phyloP scores from a whole-genome alignment of 2,797 vertebrate genomes.

The Todus mexicanus region DNA sequence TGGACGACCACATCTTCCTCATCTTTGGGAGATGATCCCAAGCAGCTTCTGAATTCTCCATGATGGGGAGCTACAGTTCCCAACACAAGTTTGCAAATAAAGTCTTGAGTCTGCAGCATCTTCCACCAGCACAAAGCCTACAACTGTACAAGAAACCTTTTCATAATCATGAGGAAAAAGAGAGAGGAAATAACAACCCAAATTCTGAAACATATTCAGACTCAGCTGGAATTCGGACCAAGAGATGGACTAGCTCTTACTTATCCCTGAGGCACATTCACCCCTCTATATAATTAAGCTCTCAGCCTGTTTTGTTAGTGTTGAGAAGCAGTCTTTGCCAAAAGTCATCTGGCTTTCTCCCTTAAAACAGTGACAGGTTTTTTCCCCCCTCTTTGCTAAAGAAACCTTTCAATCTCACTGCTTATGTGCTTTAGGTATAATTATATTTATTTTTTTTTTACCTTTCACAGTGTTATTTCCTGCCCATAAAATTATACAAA shows the following conservation, averaged over 20 bases:
- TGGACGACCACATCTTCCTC: background rate
- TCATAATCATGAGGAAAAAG: background rate
- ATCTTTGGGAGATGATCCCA: background rate
- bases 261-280: constrained; percentile 71
- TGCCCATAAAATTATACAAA: constrained; percentile 71
- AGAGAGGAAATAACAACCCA: background rate
- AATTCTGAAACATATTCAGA: constrained; percentile 64
- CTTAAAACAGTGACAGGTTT: constrained; percentile 70
- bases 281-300: constrained; percentile 75
- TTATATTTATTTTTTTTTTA: constrained; percentile 60
- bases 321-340: constrained; percentile 72
- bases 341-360: constrained; percentile 75
- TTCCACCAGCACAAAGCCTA: background rate
- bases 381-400: constrained; percentile 58
- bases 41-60: background rate
- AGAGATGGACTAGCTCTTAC: constrained; percentile 70
- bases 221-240: constrained; percentile 68
- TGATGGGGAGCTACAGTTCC: background rate
- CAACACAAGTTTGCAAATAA: background rate
- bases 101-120: background rate
- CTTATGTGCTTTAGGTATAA: constrained; percentile 70
- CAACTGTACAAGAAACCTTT: background rate
- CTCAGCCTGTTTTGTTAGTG: constrained; percentile 73
- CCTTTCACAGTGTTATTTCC: constrained; percentile 71
- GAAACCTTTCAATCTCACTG: constrained; percentile 73